Conservation (phyloP, 2,797 vertebrate species). For the Lycodopsis pacificus region DNA sequence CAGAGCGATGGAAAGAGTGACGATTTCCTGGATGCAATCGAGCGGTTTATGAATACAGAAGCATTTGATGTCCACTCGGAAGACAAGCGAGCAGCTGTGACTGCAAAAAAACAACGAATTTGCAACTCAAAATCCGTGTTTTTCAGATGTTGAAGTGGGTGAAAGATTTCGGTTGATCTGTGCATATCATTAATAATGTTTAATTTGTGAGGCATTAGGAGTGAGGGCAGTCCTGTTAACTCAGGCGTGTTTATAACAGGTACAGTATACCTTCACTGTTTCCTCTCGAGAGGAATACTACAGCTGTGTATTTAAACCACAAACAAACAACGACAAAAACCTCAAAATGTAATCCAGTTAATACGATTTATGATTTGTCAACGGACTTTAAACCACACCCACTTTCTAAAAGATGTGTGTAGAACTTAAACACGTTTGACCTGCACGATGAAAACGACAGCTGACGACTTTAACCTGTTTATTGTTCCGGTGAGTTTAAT, state of each 20-base stretch:
- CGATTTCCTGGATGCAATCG: background rate
- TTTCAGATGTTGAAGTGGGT: no score
- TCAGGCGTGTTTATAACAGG: background rate
- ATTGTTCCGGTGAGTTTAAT: background rate
- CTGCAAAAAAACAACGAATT: background rate
- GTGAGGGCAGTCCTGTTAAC: background rate
- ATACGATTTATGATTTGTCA: background rate
- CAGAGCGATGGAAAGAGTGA: conserved; percentile 47
- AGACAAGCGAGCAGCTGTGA: conserved; percentile 11
- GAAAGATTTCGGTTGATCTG: background rate
- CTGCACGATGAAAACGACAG: background rate
- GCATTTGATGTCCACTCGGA: background rate
- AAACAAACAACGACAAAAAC: background rate
- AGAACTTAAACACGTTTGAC: background rate
- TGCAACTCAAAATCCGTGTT: background rate
- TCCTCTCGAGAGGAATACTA: no score
- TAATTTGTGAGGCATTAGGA: background rate
- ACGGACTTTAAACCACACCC: no score
- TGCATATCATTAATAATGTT: background rate
- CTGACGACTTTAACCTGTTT: background rate
- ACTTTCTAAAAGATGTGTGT: no score
- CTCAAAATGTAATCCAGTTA: background rate
- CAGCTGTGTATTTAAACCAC: no score
- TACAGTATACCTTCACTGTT: no score
- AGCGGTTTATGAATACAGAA: conserved; percentile 26